Evolutionary conservation across 1,140 invertebrate species (phyloP).

Genomic region (Drosophila mojavensis): DNA sequence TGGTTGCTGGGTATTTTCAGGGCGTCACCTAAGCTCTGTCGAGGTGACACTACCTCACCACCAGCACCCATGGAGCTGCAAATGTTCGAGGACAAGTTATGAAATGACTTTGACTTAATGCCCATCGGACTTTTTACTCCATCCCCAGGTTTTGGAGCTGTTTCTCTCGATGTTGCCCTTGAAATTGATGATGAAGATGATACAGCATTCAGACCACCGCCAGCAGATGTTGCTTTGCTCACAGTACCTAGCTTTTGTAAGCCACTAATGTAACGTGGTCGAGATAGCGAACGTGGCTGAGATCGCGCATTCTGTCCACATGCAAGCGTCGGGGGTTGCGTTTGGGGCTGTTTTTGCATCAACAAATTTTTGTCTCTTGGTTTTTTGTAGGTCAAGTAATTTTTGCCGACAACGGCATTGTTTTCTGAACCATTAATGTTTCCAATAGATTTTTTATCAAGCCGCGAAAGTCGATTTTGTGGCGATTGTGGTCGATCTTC

Average conservation of each 20-base stretch:
- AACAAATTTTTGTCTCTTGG: conserved; percentile 65
- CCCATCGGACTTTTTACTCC: conserved; percentile 81
- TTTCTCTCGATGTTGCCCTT: conserved; percentile 4
- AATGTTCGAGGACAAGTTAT: conserved; percentile 73
- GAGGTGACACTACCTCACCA: conserved; percentile 11
- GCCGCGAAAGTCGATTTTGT: conserved; percentile 54
- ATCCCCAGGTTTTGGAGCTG: not conserved
- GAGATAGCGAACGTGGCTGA: conserved; percentile 70
- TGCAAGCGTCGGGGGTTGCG: conserved; percentile 2
- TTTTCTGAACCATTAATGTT: conserved; percentile 35
- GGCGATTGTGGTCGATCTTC: conserved; percentile 32
- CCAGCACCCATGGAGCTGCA: conserved; percentile 23
- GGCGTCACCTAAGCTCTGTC: conserved; percentile 51
- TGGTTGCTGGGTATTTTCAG: conserved; percentile 48
- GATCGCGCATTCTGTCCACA: not conserved
- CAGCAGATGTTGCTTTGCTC: conserved; percentile 75
- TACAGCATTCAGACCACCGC: conserved; percentile 64
- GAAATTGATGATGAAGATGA: conserved; percentile 16
- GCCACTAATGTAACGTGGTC: conserved; percentile 77
- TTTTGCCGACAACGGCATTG: conserved; percentile 42
- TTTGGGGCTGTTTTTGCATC: conserved; percentile 34
- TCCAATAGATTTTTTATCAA: conserved; percentile 43
- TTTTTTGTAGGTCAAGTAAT: conserved; percentile 78
- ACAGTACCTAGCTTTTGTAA: conserved; percentile 71
- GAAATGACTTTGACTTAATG: conserved; percentile 82